Conservation (phyloP, 1,140 invertebrate species). For the Bombus confusus region DNA sequence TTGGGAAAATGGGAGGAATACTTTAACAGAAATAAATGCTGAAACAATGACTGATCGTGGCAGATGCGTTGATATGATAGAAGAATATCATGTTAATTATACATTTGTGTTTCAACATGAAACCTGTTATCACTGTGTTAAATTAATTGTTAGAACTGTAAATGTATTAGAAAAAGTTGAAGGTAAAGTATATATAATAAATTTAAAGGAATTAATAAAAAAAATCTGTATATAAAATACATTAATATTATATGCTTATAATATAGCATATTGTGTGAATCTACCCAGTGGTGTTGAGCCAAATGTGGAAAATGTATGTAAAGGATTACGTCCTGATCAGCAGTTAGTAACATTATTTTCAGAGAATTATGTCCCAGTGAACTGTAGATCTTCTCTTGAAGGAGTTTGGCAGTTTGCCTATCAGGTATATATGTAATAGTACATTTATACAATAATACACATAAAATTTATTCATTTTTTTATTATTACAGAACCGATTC, state of each 20-base stretch:
- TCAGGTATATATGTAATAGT: slow-evolving; percentile 83
- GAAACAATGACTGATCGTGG: slow-evolving; percentile 89
- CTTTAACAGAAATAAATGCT: slow-evolving; percentile 91
- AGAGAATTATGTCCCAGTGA: slow-evolving; percentile 94
- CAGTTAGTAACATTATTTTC: slow-evolving; percentile 93
- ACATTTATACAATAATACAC: neutral
- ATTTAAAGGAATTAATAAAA: neutral
- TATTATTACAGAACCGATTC: slow-evolving; percentile 87
- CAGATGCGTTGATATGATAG: slow-evolving; percentile 87
- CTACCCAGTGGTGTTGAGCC: slow-evolving; percentile 85
- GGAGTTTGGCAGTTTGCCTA: slow-evolving; percentile 98
- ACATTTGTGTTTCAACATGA: slow-evolving; percentile 91
- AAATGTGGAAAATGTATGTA: slow-evolving; percentile 90
- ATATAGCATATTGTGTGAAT: slow-evolving; percentile 88
- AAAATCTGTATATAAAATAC: neutral
- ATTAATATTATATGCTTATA: slow-evolving; percentile 51
- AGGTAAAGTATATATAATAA: slow-evolving; percentile 81
- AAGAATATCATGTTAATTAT: slow-evolving; percentile 91
- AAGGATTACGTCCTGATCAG: slow-evolving; percentile 88
- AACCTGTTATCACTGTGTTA: slow-evolving; percentile 92
- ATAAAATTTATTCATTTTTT: slow-evolving; percentile 62
- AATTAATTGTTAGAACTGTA: slow-evolving; percentile 92
- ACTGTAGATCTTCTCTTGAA: slow-evolving; percentile 95
- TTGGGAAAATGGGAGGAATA: slow-evolving; percentile 93
- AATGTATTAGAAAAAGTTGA: slow-evolving; percentile 96